Evolutionary conservation across 2,888 invertebrate genomes (phyloP), one percentile per base, ranked within the genome.

Genomic region (Lepidochitona cinerea): DNA sequence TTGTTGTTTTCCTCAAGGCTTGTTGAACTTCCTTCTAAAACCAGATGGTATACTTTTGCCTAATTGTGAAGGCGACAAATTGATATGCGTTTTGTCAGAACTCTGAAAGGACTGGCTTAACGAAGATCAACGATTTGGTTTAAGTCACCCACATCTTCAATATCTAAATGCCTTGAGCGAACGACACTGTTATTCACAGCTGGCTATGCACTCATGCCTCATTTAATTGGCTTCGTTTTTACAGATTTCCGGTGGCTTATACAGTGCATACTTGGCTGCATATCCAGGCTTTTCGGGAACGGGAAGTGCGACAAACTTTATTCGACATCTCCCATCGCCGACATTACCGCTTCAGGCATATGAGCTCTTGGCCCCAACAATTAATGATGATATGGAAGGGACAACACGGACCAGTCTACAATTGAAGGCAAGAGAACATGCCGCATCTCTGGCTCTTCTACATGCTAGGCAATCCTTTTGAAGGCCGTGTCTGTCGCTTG

Each of bases 361-460:
- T 53, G 77, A 78, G 32, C 32, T 78, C 37, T 26, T 80, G 49
- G 75, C 80, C 6, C 73, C 76, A 23, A 74, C 71, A 26, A 73
- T 80, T 54, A 76, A 80, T 64, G 80, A 80, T 52, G 80, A 80
- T 72, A 67, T 77, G 68, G 80, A 80, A 49, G 76, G 79, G 0
- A 80, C 80, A 23, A 73, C 80, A 18, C 68, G 76, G 14, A 80
- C 79, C n/a, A 78, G 76, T 66, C 67, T 80, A 29, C 79, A 80
- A 65, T 67, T 80, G 53, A 80, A 79, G 54, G 80, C 80, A 12
- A 64, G 80, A 23, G 80, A 80, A 68, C 80, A 80, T 68, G 79
- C 79, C 9, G 80, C 80, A 1, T 76, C 80, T 18, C 69, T 80
- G 37, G 80, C 79, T 6, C 64, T 80, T 41, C 75, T 75, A 70